Base-by-base conservation (phyloP, 37 sponge, comb jelly and placozoan genomes). In the Beroe ovata region DNA sequence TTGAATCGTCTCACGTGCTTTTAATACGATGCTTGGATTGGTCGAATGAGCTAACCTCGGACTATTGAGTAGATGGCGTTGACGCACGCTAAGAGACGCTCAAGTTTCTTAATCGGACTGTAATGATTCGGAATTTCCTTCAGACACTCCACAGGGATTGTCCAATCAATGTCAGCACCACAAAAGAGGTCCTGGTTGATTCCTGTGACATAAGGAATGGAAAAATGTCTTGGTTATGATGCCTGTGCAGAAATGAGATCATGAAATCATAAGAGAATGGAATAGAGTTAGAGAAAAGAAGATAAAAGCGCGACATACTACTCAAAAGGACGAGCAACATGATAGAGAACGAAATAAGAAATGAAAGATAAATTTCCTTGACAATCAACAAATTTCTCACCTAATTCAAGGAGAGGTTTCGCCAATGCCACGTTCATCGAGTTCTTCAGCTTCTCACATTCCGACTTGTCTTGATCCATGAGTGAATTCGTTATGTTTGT, bases 41-140 rank as follows among this genome's bases (percentile, higher is more conserved):
- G 63, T 28, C 20, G 4, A n/a, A n/a, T n/a, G n/a, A n/a, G 21
- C 84, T 14, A 0, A 77, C 47, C 84, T 77, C 84, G 3, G 11
- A 77, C 84, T 21, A 77, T 77, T 42, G 84, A 21, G 28, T 77
- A 77, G 54, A 77, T 77, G n/a, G 54, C 21, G 47, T 77, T 77
- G 47, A 77, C 84, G 41, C 84, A 36, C 26, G 84, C 84, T 25
- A 77, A 36, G 18, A 77, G 41, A n/a, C 84, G 26, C 84, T 77
- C 84, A 16, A 77, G 54, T 25, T 77, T 77, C 54, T 77, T 77
- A 18, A 77, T 77, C 14, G 84, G 84, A 77, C 84, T 77, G 84
- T 77, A 77, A 54, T 77, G 84, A 54, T 77, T 77, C 0, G 84
- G 84, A 8, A 77, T 77, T 23, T 77, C 84, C 38, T 77, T 30